A percentile compares a stretch with the other conserved stretches of the same genome.
Evolutionary conservation across 2,113 vertebrate species (phyloP).

Genomic region (Ivindomyrus marchei): DNA sequence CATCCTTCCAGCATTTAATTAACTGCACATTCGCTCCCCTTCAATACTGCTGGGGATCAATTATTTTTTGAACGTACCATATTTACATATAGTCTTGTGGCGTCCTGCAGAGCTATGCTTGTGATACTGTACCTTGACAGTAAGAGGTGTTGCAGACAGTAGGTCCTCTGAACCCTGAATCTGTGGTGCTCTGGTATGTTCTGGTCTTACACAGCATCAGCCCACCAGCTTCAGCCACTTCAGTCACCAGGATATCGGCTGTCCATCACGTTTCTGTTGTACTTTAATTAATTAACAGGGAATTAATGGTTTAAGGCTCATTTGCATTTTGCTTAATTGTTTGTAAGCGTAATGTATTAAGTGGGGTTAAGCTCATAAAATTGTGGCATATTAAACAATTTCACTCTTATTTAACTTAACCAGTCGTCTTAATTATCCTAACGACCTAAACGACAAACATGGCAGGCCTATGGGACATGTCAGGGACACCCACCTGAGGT

Average conservation of each 20-base stretch:
- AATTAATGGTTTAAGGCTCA: background rate
- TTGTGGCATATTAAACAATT: background rate
- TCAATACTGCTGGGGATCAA: slow-evolving; percentile 59
- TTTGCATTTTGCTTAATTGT: background rate
- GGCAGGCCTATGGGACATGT: background rate
- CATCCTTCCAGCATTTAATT: slow-evolving; percentile 63
- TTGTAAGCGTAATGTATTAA: background rate
- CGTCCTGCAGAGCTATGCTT: slow-evolving; percentile 41
- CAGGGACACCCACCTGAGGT: background rate
- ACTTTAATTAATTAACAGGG: background rate
- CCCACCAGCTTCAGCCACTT: background rate
- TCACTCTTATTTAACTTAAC: background rate
- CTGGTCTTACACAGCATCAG: background rate
- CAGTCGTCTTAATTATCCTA: background rate
- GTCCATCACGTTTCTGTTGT: background rate
- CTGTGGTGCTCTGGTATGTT: background rate
- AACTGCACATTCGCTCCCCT: slow-evolving; percentile 54
- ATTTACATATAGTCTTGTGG: background rate
- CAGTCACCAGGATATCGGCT: background rate
- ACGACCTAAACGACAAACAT: background rate
- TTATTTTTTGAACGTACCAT: slow-evolving; percentile 39
- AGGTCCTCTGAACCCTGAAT: background rate
- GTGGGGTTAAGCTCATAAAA: background rate
- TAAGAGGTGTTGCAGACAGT: slow-evolving; percentile 12
- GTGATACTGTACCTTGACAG: slow-evolving; percentile 23